Percentiles rank a stretch among this genome's conserved stretches.
These are phyloP conservation scores for Coptotermes formosanus DNA, from an alignment of 1,140 invertebrate genomes.

Conservation along the genomic window DNA sequence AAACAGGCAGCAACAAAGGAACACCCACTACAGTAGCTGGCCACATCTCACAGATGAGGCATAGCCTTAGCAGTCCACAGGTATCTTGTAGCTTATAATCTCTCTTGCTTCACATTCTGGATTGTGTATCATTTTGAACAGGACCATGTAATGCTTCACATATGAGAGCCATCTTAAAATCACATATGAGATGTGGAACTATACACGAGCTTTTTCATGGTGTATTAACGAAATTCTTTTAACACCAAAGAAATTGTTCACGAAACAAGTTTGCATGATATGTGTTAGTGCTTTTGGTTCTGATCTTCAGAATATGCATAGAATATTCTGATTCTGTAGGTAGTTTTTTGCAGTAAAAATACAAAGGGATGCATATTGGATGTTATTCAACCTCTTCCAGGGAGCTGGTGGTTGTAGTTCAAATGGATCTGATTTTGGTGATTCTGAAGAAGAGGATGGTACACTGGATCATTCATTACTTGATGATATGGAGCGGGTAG, in stretches of 20 bases:
- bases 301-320: neutral
- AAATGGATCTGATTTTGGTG: conserved; percentile 28
- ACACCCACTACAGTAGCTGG: neutral
- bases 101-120: too few species aligned
- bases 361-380: neutral
- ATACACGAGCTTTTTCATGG: too few species aligned
- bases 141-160: too few species aligned
- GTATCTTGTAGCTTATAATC: neutral
- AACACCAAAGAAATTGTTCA: neutral
- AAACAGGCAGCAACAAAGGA: conserved; percentile 10
- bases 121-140: too few species aligned
- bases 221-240: too few species aligned
- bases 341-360: neutral
- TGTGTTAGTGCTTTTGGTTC: neutral
- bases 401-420: conserved; percentile 21
- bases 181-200: too few species aligned
- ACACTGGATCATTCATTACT: neutral
- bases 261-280: neutral
- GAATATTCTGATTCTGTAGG: neutral
- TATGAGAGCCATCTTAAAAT: too few species aligned
- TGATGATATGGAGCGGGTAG: conserved; percentile 37
- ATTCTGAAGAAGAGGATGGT: conserved; percentile 34
- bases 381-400: neutral
- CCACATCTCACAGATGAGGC: conserved; percentile 20
- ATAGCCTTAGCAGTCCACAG: conserved; percentile 22